These are phyloP conservation scores for Halictus quadricinctus DNA, from an alignment of 2,888 invertebrate genomes.

Conservation along the genomic window DNA sequence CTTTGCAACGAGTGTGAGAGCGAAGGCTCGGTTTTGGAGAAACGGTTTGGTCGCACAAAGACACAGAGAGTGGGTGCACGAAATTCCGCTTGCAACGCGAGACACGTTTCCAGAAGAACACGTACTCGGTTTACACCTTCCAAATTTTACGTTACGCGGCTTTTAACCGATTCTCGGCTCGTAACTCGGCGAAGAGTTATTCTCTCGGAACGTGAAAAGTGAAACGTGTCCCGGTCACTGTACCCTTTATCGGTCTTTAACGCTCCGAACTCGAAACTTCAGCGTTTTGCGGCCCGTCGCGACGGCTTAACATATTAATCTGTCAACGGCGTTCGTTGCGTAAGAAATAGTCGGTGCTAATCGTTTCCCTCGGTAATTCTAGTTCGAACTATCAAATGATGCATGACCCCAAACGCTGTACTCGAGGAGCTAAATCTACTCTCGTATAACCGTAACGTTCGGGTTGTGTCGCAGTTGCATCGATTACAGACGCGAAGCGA, in stretches of 20 bases:
- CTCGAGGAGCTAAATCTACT: background rate
- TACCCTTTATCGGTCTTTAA: constrained; percentile 3
- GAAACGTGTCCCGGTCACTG: constrained; percentile 17
- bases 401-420: background rate
- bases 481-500: background rate
- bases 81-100: constrained; percentile 13
- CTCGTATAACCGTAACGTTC: background rate
- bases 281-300: background rate
- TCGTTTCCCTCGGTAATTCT: constrained; percentile 6
- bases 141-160: constrained; percentile 22
- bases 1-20: background rate
- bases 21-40: background rate
- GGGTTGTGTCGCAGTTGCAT: background rate
- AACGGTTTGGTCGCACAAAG: background rate
- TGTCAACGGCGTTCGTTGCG: background rate
- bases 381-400: constrained; percentile 10
- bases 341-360: background rate
- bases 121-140: constrained; percentile 33
- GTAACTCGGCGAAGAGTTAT: constrained; percentile 34
- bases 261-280: background rate
- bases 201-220: constrained; percentile 43
- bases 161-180: constrained; percentile 36
- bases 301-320: background rate
- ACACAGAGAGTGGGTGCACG: background rate
- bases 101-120: constrained; percentile 20